Percentiles rank a stretch among this genome's conserved stretches.
Evolutionary conservation across 92 coral and sea anemone genomes (phyloP).

Genomic region (Paragorgia papillata): DNA sequence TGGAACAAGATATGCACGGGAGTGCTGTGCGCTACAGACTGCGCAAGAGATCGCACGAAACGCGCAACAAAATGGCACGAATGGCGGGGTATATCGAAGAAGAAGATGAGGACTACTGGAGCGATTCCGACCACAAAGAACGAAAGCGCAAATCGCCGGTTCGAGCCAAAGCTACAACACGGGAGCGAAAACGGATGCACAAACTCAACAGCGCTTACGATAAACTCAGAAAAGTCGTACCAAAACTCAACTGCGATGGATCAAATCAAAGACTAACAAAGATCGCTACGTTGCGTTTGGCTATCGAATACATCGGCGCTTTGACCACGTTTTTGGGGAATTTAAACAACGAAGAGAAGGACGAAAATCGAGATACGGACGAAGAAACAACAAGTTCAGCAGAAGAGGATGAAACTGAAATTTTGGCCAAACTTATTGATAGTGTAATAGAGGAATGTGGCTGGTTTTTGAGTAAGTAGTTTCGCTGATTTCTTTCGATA

Average conservation of each 20-base stretch:
- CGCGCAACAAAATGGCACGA: slow-evolving; percentile 79
- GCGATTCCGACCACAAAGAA: slow-evolving; percentile 71
- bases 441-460: slow-evolving; percentile 76
- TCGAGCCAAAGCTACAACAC: slow-evolving; percentile 79
- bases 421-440: slow-evolving; percentile 38
- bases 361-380: slow-evolving; percentile 28
- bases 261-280: slow-evolving; percentile 76
- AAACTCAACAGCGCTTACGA: slow-evolving; percentile 82
- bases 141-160: slow-evolving; percentile 70
- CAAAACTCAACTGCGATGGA: slow-evolving; percentile 71
- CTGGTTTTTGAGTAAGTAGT: slow-evolving; percentile 75
- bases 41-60: slow-evolving; percentile 76
- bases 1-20: slow-evolving; percentile 3
- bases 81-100: slow-evolving; percentile 77
- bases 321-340: slow-evolving; percentile 68
- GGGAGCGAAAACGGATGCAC: slow-evolving; percentile 93
- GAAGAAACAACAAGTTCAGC: slow-evolving; percentile 55
- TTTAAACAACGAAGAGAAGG: slow-evolving; percentile 38
- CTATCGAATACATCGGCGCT: slow-evolving; percentile 86
- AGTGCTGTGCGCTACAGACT: slow-evolving; percentile 62
- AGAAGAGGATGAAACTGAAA: slow-evolving; percentile 61
- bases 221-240: slow-evolving; percentile 81
- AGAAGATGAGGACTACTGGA: slow-evolving; percentile 72
- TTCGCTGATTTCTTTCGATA: neutral
- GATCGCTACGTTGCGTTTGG: slow-evolving; percentile 89